phyloP scores from a whole-genome alignment of 2,113 vertebrate genomes.

The Pseudorectes ferrugineus region DNA sequence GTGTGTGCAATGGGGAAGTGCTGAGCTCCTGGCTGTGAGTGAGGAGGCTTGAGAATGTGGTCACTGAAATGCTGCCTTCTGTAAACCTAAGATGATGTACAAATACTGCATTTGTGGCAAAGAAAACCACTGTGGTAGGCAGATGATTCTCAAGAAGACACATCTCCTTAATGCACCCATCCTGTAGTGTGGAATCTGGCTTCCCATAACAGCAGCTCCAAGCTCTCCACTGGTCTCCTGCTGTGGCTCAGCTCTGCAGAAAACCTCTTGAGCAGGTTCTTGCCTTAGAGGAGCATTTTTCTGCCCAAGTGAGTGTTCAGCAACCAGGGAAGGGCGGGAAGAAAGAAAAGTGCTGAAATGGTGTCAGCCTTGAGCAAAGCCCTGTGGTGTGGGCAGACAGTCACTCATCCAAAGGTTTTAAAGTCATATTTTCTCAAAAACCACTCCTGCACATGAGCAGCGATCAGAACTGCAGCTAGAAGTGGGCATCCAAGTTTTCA shows the following conservation, averaged over 20 bases:
- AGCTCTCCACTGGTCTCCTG: background rate
- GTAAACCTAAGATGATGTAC: background rate
- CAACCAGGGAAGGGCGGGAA: background rate
- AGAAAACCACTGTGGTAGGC: background rate
- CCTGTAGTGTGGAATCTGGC: background rate
- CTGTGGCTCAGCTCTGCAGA: background rate
- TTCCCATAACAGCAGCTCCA: accelerated
- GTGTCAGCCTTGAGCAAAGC: background rate
- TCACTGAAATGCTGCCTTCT: background rate
- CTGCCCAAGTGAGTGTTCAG: background rate
- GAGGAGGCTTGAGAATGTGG: background rate
- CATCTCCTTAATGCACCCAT: accelerated
- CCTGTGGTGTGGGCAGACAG: accelerated
- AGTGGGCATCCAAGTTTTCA: background rate
- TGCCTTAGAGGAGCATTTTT: accelerated
- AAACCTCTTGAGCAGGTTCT: background rate
- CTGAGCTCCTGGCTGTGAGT: background rate
- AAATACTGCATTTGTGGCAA: background rate
- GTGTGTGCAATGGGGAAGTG: background rate
- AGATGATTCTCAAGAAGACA: accelerated
- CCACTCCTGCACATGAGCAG: accelerated
- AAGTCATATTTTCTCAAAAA: background rate
- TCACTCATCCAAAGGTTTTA: background rate
- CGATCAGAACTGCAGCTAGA: accelerated
- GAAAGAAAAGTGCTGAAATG: background rate